Conservation (phyloP, 2,797 vertebrate genomes). For the Sebastes diploproa region DNA sequence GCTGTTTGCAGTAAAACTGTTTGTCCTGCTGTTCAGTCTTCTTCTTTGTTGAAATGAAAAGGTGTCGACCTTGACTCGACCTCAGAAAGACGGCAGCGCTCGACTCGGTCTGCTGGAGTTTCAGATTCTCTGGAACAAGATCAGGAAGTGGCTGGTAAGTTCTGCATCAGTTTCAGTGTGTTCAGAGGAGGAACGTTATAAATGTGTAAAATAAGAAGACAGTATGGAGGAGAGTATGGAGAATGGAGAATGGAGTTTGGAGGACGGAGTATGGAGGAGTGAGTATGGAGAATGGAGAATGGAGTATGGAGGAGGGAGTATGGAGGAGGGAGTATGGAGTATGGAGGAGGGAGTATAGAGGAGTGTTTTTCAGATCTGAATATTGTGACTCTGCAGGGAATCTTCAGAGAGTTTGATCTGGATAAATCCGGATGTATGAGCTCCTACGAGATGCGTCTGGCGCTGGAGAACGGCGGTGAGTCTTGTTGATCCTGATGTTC, state of each 20-base stretch:
- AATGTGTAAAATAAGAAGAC: too few species aligned
- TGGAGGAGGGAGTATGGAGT: too few species aligned
- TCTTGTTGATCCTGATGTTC: neutral
- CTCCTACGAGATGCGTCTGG: conserved; percentile 92
- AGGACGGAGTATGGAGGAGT: too few species aligned
- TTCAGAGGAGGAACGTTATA: neutral
- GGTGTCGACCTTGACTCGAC: conserved; percentile 7
- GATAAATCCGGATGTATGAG: conserved; percentile 92
- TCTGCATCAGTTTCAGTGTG: neutral
- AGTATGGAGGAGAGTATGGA: too few species aligned
- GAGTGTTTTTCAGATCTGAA: too few species aligned
- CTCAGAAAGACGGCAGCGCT: conserved; percentile 90
- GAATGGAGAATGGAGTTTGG: rapidly evolving
- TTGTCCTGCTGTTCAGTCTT: neutral
- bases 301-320: too few species aligned
- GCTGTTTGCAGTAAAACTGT: neutral
- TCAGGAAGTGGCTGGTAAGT: conserved; percentile 92
- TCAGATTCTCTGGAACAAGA: conserved; percentile 93
- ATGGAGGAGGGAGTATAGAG: too few species aligned
- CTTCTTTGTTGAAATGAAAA: neutral
- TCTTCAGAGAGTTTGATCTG: conserved; percentile 89
- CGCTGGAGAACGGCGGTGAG: conserved; percentile 88
- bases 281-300: too few species aligned
- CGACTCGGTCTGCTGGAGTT: conserved; percentile 90
- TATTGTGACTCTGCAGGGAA: conserved; percentile 69